These are phyloP conservation scores for Hirtodrosophila confusa DNA, from an alignment of 2,888 invertebrate genomes.

Conservation along the genomic window DNA sequence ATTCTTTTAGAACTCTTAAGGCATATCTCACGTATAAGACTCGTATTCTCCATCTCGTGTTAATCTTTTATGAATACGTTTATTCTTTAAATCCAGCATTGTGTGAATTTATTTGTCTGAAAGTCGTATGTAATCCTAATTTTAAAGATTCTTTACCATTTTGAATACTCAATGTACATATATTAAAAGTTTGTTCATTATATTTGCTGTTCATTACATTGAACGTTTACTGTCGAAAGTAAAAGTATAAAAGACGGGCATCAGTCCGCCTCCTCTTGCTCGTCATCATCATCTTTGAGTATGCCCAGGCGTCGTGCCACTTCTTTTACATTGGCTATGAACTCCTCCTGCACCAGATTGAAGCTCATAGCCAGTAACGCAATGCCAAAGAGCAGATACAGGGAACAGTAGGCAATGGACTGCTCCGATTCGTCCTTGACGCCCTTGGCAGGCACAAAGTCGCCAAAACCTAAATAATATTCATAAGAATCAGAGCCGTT, in stretches of 20 bases:
- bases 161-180: too few species aligned
- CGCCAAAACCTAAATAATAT: constrained; percentile 89
- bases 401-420: constrained; percentile 92
- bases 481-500: background rate
- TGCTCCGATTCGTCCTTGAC: constrained; percentile 83
- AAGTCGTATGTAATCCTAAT: too few species aligned
- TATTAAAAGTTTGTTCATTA: too few species aligned
- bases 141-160: too few species aligned
- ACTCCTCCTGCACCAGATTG: constrained; percentile 97
- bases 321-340: constrained; percentile 93
- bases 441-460: constrained; percentile 93
- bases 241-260: background rate
- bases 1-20: too few species aligned
- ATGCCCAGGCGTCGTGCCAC: constrained; percentile 94
- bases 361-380: constrained; percentile 98
- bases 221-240: background rate
- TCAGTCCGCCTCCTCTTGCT: constrained; percentile 82
- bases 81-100: too few species aligned
- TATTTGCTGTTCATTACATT: background rate
- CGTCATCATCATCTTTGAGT: constrained; percentile 90
- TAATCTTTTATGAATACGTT: too few species aligned
- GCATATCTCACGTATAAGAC: too few species aligned
- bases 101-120: too few species aligned
- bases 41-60: too few species aligned
- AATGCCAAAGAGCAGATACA: constrained; percentile 97